A percentile compares a stretch with the other conserved stretches of the same genome.
Conservation (phyloP, 2,888 invertebrate species). For the Heliconius cydno region DNA sequence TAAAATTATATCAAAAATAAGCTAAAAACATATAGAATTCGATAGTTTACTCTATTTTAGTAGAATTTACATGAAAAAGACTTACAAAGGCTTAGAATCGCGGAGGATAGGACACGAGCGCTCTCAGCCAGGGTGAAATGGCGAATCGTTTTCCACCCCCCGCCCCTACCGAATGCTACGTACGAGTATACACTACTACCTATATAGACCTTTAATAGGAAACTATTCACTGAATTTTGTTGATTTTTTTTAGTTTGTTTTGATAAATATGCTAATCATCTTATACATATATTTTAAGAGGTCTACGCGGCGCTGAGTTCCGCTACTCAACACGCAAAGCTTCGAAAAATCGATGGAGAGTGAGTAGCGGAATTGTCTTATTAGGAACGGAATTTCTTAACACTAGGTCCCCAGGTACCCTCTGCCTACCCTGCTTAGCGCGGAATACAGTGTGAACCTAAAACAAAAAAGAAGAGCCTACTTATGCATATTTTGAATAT, state of each 20-base stretch:
- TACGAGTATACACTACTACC: background rate
- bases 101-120: conserved; percentile 16
- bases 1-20: background rate
- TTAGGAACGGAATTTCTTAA: too few species aligned
- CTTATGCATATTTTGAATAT: too few species aligned
- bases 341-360: too few species aligned
- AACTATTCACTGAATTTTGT: background rate
- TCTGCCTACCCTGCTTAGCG: too few species aligned
- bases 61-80: background rate
- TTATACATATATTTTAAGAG: background rate
- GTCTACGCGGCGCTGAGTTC: too few species aligned
- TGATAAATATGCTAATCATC: background rate
- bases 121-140: conserved; percentile 16
- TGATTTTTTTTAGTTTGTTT: background rate
- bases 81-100: background rate
- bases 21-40: background rate
- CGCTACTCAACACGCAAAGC: too few species aligned
- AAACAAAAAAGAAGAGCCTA: too few species aligned
- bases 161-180: background rate
- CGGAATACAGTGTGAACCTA: too few species aligned
- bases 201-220: background rate
- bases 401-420: too few species aligned
- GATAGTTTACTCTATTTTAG: background rate
- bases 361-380: too few species aligned
- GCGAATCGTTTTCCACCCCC: conserved; percentile 20